Percentiles rank a stretch among this genome's conserved stretches.
These are phyloP conservation scores for Mobula birostris DNA, from an alignment of 2,113 vertebrate species.

Conservation along the genomic window DNA sequence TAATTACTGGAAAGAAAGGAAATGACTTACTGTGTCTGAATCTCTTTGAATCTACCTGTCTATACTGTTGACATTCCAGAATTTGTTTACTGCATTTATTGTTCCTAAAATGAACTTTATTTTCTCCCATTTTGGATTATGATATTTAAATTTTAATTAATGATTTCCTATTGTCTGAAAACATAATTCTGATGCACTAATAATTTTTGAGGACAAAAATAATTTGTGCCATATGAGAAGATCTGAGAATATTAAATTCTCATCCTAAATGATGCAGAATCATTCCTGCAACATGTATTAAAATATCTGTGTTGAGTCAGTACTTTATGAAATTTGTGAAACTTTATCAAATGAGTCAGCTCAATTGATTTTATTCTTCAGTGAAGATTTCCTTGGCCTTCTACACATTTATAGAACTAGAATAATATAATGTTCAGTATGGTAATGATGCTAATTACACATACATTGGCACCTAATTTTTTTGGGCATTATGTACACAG, in stretches of 20 bases:
- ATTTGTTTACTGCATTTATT: not conserved
- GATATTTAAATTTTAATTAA: not conserved
- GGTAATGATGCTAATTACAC: not conserved
- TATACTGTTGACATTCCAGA: not conserved
- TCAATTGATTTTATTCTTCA: not conserved
- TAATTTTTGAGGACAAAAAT: conserved; percentile 16
- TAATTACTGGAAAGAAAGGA: not conserved
- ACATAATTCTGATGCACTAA: not conserved
- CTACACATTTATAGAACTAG: not conserved
- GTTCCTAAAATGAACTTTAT: not conserved
- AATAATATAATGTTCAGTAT: not conserved
- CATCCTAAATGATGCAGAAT: not conserved
- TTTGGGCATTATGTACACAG: no score
- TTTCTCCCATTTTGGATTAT: not conserved
- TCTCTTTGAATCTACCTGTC: not conserved
- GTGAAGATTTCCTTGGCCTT: not conserved
- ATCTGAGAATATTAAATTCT: not conserved
- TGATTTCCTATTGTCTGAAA: not conserved
- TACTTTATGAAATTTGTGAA: not conserved
- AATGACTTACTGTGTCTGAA: not conserved
- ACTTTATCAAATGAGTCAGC: not conserved
- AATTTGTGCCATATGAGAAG: not conserved
- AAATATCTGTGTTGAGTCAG: not conserved
- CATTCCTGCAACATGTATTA: not conserved
- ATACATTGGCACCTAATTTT: not conserved